Conservation (phyloP, 1,140 invertebrate genomes). For the Drosophila rhopaloa region DNA sequence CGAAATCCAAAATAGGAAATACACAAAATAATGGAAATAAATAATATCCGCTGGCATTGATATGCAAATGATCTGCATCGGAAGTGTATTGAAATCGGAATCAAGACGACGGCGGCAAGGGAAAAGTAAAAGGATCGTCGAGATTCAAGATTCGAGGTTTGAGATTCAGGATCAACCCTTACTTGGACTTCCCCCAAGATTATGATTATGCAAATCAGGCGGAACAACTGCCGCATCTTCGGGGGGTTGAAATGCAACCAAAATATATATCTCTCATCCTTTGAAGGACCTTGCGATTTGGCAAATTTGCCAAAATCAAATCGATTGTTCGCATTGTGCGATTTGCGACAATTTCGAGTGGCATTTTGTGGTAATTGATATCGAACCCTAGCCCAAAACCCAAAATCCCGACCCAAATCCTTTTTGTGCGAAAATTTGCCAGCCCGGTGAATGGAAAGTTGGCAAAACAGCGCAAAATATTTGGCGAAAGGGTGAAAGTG, state of each 20-base stretch:
- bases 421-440: constrained; percentile 36
- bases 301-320: constrained; percentile 60
- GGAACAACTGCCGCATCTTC: constrained; percentile 6
- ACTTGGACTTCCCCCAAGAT: constrained; percentile 30
- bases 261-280: constrained; percentile 1
- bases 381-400: not conserved
- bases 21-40: constrained; percentile 52
- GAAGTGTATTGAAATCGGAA: constrained; percentile 56
- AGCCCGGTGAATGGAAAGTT: constrained; percentile 21
- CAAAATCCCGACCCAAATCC: constrained; percentile 1
- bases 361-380: constrained; percentile 62
- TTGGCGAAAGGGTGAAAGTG: constrained; percentile 38
- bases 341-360: constrained; percentile 55
- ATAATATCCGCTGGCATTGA: constrained; percentile 62
- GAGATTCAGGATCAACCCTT: constrained; percentile 51
- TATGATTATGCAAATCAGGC: constrained; percentile 51
- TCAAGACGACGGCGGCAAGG: not conserved
- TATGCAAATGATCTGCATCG: constrained; percentile 55
- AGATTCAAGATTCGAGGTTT: constrained; percentile 35
- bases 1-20: constrained; percentile 15
- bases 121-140: constrained; percentile 7
- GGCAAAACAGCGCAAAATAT: constrained; percentile 34
- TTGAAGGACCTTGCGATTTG: constrained; percentile 23
- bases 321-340: constrained; percentile 52
- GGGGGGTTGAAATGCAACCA: constrained; percentile 28